These are phyloP conservation scores for Lutjanus erythropterus DNA, from an alignment of 2,113 vertebrate genomes.

Conservation along the genomic window DNA sequence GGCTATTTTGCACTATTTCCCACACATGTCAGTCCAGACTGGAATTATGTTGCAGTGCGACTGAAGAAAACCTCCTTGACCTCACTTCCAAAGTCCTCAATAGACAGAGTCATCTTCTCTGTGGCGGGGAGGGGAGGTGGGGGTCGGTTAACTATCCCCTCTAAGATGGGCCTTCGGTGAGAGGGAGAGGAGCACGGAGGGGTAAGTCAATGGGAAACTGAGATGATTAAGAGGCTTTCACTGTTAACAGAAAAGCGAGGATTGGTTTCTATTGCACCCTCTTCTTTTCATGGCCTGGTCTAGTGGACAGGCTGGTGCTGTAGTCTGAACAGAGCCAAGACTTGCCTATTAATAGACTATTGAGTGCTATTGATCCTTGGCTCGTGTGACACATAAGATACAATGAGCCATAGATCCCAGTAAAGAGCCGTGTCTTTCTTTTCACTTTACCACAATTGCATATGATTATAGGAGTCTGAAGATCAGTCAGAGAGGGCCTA, in stretches of 20 bases:
- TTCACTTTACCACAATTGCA: slow-evolving; percentile 86
- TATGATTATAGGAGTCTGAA: slow-evolving; percentile 84
- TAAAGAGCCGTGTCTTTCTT: slow-evolving; percentile 82
- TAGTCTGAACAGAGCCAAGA: slow-evolving; percentile 79
- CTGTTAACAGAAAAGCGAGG: slow-evolving; percentile 85
- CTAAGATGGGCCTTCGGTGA: slow-evolving; percentile 70
- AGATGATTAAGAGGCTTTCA: slow-evolving; percentile 88
- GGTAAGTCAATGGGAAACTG: slow-evolving; percentile 85
- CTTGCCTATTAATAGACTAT: slow-evolving; percentile 89
- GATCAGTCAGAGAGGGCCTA: slow-evolving; percentile 72
- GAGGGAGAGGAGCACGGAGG: slow-evolving; percentile 70
- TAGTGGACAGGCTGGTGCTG: slow-evolving; percentile 80
- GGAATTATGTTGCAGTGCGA: slow-evolving; percentile 43
- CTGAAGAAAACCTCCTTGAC: slow-evolving; percentile 65
- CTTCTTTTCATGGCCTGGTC: slow-evolving; percentile 82
- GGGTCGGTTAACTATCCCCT: slow-evolving; percentile 72
- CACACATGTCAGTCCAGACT: slow-evolving; percentile 25
- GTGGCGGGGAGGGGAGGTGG: slow-evolving; percentile 50
- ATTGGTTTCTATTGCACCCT: slow-evolving; percentile 84
- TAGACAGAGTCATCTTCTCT: slow-evolving; percentile 73
- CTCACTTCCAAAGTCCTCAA: slow-evolving; percentile 66
- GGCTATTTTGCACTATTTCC: slow-evolving; percentile 19
- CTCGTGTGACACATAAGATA: slow-evolving; percentile 85
- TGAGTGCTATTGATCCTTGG: slow-evolving; percentile 86
- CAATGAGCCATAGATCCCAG: slow-evolving; percentile 87